A percentile compares a stretch with the other conserved stretches of the same genome.
Evolutionary conservation across 2,888 invertebrate genomes (phyloP).

Genomic region (Phyllotreta striolata): DNA sequence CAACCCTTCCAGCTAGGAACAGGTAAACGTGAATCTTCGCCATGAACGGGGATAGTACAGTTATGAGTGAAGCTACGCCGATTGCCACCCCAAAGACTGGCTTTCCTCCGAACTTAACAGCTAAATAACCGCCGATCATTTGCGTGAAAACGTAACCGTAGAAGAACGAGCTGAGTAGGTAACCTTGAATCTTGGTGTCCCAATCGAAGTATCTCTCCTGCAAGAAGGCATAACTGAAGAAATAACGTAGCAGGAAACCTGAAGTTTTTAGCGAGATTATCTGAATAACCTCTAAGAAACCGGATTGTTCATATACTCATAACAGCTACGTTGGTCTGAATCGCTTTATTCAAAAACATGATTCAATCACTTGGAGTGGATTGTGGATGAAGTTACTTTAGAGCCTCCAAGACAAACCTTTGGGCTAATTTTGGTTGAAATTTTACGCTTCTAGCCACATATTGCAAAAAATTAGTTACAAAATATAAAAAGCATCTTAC

Average conservation of each 20-base stretch:
- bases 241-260: no score
- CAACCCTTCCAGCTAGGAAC: conserved; percentile 72
- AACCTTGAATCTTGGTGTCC: conserved; percentile 78
- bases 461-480: neutral
- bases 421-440: no score
- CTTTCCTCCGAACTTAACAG: conserved; percentile 74
- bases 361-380: no score
- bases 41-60: conserved; percentile 19
- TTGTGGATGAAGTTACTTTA: no score
- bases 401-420: no score
- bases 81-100: conserved; percentile 14
- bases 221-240: conserved; percentile 11
- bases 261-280: no score
- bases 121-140: conserved; percentile 83
- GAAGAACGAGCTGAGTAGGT: conserved; percentile 86
- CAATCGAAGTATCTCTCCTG: conserved; percentile 71
- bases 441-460: no score
- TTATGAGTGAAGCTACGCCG: conserved; percentile 23
- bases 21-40: conserved; percentile 69
- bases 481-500: conserved; percentile 61
- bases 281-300: no score
- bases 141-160: conserved; percentile 88
- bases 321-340: no score
- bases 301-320: no score
- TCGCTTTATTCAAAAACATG: no score